A percentile compares a stretch with the other conserved stretches of the same genome.
phyloP scores from a whole-genome alignment of 2,113 vertebrate species.

The Bos taurus region DNA sequence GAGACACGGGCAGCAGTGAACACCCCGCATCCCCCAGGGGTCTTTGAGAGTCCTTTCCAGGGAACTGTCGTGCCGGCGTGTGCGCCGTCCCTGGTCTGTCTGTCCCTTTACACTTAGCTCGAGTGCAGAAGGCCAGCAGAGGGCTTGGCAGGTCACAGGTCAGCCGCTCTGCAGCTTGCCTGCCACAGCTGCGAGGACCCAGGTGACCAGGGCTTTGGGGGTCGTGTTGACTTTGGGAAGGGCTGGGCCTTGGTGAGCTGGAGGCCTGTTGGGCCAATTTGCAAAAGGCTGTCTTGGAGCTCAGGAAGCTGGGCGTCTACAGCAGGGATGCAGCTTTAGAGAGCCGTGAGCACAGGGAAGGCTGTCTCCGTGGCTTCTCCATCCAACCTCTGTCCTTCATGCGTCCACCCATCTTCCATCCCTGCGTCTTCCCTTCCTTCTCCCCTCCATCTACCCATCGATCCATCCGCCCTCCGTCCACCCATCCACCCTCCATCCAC shows the following conservation, averaged over 20 bases:
- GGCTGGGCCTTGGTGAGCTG: not conserved
- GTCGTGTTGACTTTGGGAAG: not conserved
- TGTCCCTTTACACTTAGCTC: fast-evolving
- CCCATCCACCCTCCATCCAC: no score
- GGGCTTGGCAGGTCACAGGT: not conserved
- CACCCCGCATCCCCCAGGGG: fast-evolving
- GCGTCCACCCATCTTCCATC: fast-evolving
- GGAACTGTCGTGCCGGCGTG: fast-evolving
- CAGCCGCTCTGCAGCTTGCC: not conserved
- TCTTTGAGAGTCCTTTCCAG: not conserved
- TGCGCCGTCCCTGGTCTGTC: fast-evolving
- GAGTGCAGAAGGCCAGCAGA: fast-evolving
- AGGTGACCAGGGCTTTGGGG: no score
- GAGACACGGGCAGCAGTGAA: not conserved
- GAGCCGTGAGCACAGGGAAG: not conserved
- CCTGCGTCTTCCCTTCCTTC: fast-evolving
- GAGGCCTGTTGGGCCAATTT: not conserved
- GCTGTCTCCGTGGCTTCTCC: not conserved
- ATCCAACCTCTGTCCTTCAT: not conserved
- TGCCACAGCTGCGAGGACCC: fast-evolving
- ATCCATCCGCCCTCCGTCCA: no score
- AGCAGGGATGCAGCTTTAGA: not conserved
- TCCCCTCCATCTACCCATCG: no score
- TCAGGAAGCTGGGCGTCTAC: not conserved
- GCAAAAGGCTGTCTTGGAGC: no score